Evolutionary conservation across 2,113 vertebrate genomes (phyloP).

Genomic region (Macroglossus sobrinus): DNA sequence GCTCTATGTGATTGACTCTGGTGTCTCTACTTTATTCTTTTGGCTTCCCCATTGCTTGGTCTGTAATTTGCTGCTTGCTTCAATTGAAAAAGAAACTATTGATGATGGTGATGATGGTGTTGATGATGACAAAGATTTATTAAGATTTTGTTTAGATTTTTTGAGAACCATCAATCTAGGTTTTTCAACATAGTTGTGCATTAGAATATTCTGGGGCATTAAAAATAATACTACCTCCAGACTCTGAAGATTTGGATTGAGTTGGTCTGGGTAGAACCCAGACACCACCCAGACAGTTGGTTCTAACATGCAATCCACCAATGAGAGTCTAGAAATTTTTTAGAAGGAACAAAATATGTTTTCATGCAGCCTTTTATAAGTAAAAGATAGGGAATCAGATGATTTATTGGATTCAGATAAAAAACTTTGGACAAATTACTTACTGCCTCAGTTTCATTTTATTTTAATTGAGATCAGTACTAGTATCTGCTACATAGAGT

Average conservation of each 20-base stretch:
- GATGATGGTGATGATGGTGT: too few relatives aligned
- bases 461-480: background rate
- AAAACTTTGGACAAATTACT: background rate
- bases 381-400: background rate
- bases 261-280: background rate
- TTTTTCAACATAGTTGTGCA: background rate
- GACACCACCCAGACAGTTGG: background rate
- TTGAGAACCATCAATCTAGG: background rate
- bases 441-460: background rate
- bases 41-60: background rate
- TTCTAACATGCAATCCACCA: background rate
- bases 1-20: background rate
- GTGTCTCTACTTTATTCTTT: background rate
- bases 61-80: background rate
- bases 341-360: background rate
- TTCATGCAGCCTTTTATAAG: background rate
- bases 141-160: background rate
- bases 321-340: background rate
- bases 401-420: background rate
- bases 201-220: background rate
- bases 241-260: background rate
- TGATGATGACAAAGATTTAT: background rate
- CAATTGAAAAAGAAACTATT: background rate
- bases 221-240: background rate
- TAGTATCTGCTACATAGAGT: too few relatives aligned